Evolutionary conservation across 2,113 vertebrate genomes (phyloP), one percentile per base, ranked within the genome.

Genomic region (Crocuta crocuta): DNA sequence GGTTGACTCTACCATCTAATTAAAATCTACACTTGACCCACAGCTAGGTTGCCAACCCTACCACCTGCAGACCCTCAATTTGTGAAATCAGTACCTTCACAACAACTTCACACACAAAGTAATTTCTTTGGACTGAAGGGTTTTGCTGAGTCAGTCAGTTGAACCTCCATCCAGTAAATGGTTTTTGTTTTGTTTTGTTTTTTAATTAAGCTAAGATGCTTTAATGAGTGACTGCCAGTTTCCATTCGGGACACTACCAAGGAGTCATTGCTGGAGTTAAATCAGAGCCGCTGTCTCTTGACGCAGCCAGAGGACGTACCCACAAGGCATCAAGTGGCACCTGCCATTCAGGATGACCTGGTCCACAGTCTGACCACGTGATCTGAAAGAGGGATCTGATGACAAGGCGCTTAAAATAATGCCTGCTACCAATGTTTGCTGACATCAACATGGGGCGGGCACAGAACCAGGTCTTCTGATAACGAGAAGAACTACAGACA

Each of bases 21-120:
- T 94, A 95, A 96, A 97, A 94, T 50, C 70, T 43, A 71, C 24
- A 33, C 45, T 87, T 83, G 45, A 92, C 70, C 74, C 61, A 53
- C 21, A 6, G 48, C 3, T 4, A 92, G 33, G 19, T 71, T 85
- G 63, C n/a, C n/a, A 93, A 13, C 10, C 4, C 61, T 86, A 61
- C 26, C 33, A 61, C 31, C 35, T 66, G 15, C 1, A 8, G 21
- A 78, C 19, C 71, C 31, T 76, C 53, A 48, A 90, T 76, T 94
- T 81, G 39, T 85, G 65, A 81, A 95, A 86, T 39, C 55, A 78
- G 83, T 48, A 84, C n/a, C 23, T 68, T 28, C 50, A 35, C 11
- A 81, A 66, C 1, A 80, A 6, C 10, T 63, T 31, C 53, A 10
- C 39, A 35, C 43, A 66, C 79, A 87, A 90, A 76, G 65, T 68